Base-by-base conservation (phyloP, 2,888 invertebrate genomes). In the Ptilodon capucinus region DNA sequence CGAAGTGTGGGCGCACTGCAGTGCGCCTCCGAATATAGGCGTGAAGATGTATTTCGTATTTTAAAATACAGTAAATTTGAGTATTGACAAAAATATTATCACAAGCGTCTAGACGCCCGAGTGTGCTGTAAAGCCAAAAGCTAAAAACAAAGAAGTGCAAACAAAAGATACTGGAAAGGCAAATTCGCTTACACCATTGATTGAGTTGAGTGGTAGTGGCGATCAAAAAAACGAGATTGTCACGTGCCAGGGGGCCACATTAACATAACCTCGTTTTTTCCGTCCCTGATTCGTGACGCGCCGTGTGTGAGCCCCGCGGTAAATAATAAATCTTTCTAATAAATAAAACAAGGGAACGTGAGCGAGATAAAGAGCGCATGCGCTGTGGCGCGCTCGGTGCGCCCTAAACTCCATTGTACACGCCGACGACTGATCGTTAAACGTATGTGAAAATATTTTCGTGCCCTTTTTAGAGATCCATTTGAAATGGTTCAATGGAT, bases 291-390 rank as follows among this genome's bases (percentile, higher is more conserved):
- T 90, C 90, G 91, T 89, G 89, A 91, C 86, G 82, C 89, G 74
- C 79, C 88, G 90, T 90, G 91, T 89, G 90, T 79, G 90, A 79
- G 88, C 87, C 73, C 71, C 74, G 80, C 73, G 83, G 89, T 88
- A 88, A 90, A 89, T 89, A 90, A 90, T 89, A 90, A 90, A 90
- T 90, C 86, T 86, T 86, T 88, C 89, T 89, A 91, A 90, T 91
- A 90, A 90, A 89, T 90, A 89, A 88, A 90, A 88, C 86, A 89
- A 84, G 84, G 85, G 81, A 84, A 89, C 91, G 89, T 89, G 91
- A 85, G 86, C 61, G 71, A 88, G 87, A 89, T 89, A 89, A 90
- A 86, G 68, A 81, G 85, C 60, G 88, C 87, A 71, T 80, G 80
- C 66, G 92, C 83, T 7, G 58, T 88, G n/a, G n/a, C n/a, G n/a